phyloP scores from a whole-genome alignment of 1,140 invertebrate species.

The Philotrypesis tridentata region DNA sequence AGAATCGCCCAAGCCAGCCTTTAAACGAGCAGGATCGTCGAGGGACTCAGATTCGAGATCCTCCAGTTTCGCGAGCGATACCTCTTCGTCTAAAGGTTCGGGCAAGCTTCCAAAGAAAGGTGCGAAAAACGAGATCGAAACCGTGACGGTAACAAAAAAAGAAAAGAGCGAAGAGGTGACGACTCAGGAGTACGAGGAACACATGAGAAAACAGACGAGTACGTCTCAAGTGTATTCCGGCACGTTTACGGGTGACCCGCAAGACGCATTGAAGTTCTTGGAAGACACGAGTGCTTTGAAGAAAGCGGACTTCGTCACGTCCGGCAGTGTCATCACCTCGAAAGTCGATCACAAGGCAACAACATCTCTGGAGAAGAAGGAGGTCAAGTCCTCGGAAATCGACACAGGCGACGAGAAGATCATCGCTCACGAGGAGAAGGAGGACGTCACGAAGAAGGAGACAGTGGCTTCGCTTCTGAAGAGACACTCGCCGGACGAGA shows the following conservation, averaged over 20 bases:
- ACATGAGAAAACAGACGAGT: constrained; percentile 57
- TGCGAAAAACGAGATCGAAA: constrained; percentile 50
- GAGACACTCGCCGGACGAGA: constrained; percentile 62
- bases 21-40: neutral
- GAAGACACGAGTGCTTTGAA: constrained; percentile 53
- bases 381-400: constrained; percentile 63
- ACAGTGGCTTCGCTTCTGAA: constrained; percentile 58
- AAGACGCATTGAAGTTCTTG: constrained; percentile 57
- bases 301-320: constrained; percentile 51
- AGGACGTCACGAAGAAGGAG: constrained; percentile 61
- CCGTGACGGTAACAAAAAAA: constrained; percentile 59
- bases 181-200: constrained; percentile 56
- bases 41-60: constrained; percentile 30
- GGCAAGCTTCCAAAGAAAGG: constrained; percentile 48
- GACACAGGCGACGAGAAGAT: constrained; percentile 60
- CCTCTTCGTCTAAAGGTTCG: neutral
- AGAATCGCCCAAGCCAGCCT: constrained; percentile 36
- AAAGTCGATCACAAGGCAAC: constrained; percentile 63
- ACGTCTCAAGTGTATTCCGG: constrained; percentile 58
- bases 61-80: constrained; percentile 6
- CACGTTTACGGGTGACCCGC: constrained; percentile 55
- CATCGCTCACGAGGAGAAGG: constrained; percentile 63
- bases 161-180: constrained; percentile 60
- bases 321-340: constrained; percentile 55
- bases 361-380: constrained; percentile 61